A percentile compares a stretch with the other conserved stretches of the same genome.
phyloP scores from a whole-genome alignment of 2,797 vertebrate species.

The Channallabes apus region DNA sequence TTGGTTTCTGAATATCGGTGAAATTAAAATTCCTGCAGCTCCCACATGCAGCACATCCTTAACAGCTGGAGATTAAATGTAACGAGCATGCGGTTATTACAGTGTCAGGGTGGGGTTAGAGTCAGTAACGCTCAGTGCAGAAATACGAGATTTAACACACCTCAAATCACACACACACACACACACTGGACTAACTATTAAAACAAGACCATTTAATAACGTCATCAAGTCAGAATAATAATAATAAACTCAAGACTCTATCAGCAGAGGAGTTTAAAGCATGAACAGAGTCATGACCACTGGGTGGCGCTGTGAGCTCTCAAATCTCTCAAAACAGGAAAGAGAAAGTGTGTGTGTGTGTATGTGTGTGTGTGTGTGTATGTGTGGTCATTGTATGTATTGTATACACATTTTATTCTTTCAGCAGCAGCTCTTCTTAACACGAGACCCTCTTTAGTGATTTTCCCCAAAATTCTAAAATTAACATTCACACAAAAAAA shows the following conservation, averaged over 20 bases:
- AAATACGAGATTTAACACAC: not conserved
- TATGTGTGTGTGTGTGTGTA: not conserved
- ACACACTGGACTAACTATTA: not conserved
- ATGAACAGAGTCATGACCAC: not conserved
- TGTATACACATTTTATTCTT: not conserved
- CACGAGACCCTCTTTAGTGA: not conserved
- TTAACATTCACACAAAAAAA: conserved; percentile 19
- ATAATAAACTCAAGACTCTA: not conserved
- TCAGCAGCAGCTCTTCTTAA: not conserved
- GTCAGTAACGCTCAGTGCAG: not conserved
- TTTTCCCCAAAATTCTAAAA: not conserved
- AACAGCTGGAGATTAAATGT: not conserved
- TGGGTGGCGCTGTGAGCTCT: not conserved
- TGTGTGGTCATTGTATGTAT: not conserved
- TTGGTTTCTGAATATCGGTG: not conserved
- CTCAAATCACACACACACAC: not conserved
- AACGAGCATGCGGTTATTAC: not conserved
- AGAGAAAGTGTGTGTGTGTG: not conserved
- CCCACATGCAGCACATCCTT: not conserved
- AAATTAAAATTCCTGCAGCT: not conserved
- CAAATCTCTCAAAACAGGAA: not conserved
- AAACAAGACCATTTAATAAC: not conserved
- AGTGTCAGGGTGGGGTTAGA: not conserved
- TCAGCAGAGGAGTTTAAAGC: not conserved
- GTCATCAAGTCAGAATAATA: not conserved